Percentiles rank a stretch among this genome's conserved stretches.
Evolutionary conservation across 2,797 vertebrate genomes (phyloP).

Genomic region (Emys orbicularis): DNA sequence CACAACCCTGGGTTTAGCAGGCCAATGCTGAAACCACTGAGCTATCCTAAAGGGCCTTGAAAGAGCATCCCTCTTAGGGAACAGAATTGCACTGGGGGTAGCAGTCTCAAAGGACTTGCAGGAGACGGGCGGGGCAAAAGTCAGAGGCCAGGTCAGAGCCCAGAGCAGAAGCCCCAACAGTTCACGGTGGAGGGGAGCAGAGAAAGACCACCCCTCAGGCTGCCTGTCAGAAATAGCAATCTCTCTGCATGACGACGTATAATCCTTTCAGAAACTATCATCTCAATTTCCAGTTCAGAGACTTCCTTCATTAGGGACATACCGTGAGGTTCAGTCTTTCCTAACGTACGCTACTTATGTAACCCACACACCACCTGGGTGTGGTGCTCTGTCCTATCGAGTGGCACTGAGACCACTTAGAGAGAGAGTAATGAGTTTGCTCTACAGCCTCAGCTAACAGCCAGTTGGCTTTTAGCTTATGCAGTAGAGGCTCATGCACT

Average conservation of each 20-base stretch:
- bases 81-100: background rate
- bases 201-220: background rate
- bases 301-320: background rate
- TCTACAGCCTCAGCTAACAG: too few relatives aligned
- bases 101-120: background rate
- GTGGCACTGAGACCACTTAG: too few relatives aligned
- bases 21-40: too few relatives aligned
- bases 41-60: background rate
- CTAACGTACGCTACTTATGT: too few relatives aligned
- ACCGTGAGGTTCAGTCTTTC: background rate
- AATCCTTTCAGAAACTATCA: accelerated
- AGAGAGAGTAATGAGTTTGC: too few relatives aligned
- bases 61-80: background rate
- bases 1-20: too few relatives aligned
- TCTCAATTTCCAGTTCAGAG: background rate
- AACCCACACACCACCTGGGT: too few relatives aligned
- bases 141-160: background rate
- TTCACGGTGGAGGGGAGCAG: background rate
- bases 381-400: too few relatives aligned
- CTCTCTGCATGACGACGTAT: accelerated
- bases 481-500: too few relatives aligned
- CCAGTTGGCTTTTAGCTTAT: too few relatives aligned
- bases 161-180: accelerated
- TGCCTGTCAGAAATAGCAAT: background rate
- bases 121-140: background rate